Evolutionary conservation across 1,140 invertebrate genomes (phyloP), one percentile per base, ranked within the genome.

Genomic region (Caenorhabditis remanei): DNA sequence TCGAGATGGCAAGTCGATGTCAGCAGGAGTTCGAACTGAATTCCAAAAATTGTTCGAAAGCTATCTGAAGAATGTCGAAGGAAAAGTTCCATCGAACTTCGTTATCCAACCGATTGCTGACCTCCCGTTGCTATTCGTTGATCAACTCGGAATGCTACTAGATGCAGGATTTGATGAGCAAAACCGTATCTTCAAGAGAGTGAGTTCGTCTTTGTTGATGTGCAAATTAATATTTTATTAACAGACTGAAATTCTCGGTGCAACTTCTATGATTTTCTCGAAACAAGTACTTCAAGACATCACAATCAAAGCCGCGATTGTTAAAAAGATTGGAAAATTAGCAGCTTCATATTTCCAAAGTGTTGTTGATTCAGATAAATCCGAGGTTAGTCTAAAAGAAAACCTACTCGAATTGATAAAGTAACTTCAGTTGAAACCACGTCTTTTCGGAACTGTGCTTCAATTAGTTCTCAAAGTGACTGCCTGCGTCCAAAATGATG

Each of bases 31-130:
- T 24, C 43, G 46, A 0, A 79, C 19, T 24, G 71, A 79, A 53
- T 79, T 50, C 71, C 71, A 79, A 50, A 21, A 8, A 32, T 40
- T 79, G 0, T 79, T 79, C n/a, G 71, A 79, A 11, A 79, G 24
- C 21, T 79, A 79, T 50, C n/a, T 79, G 71, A 50, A 79, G 14
- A 79, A 79, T 50, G 71, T 79, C 19, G 71, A 79, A 79, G 71
- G 71, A 79, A 79, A 79, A n/a, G 71, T 79, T 50, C 71, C 71
- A 79, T 79, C 71, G 46, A 79, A 79, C n/a, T 79, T 79, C 24
- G 71, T 79, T 8, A 79, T 79, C 19, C 71, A 79, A 53, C 71
- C 71, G 4, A 79, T 79, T 46, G 71, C 71, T 5, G 71, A 79
- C 53, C 71, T 79, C 13, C 71, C 71, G 24, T 50, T 50, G 46